Conservation (phyloP, 2,888 invertebrate genomes). For the Drosophila stalkeri region DNA sequence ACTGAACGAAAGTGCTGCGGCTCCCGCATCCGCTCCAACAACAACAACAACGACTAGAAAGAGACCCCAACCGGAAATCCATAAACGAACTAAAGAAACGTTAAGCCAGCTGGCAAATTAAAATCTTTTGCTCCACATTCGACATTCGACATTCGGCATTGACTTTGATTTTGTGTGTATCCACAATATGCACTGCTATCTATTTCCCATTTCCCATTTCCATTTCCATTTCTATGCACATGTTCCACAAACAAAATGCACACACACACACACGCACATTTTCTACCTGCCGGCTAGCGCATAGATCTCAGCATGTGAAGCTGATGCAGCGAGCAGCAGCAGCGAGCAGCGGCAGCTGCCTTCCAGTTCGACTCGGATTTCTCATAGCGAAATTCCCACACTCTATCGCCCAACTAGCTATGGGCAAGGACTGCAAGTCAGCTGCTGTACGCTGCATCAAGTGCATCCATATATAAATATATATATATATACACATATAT, state of each 20-base stretch:
- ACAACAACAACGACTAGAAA: not conserved
- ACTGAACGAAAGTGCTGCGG: constrained; percentile 36
- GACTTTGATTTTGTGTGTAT: constrained; percentile 46
- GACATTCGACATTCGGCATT: constrained; percentile 39
- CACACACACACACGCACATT: constrained; percentile 57
- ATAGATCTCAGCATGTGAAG: constrained; percentile 56
- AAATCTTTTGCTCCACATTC: constrained; percentile 56
- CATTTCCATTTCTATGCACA: constrained; percentile 55
- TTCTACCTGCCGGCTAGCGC: constrained; percentile 47
- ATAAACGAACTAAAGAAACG: constrained; percentile 10
- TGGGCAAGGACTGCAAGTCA: constrained; percentile 77
- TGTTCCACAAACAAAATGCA: constrained; percentile 48
- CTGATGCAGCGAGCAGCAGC: constrained; percentile 22
- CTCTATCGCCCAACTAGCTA: constrained; percentile 52
- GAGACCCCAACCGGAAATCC: constrained; percentile 50
- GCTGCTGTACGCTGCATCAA: constrained; percentile 63
- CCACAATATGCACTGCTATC: constrained; percentile 20
- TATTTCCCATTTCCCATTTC: constrained; percentile 32
- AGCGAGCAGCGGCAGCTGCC: constrained; percentile 49
- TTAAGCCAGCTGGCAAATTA: constrained; percentile 45
- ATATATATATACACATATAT: constrained; percentile 16
- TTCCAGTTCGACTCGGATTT: constrained; percentile 57
- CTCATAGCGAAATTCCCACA: constrained; percentile 75
- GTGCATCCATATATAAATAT: constrained; percentile 56
- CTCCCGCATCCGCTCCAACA: constrained; percentile 47